phyloP scores from a whole-genome alignment of 2,888 invertebrate species.

The Megaustenia siamemsis region DNA sequence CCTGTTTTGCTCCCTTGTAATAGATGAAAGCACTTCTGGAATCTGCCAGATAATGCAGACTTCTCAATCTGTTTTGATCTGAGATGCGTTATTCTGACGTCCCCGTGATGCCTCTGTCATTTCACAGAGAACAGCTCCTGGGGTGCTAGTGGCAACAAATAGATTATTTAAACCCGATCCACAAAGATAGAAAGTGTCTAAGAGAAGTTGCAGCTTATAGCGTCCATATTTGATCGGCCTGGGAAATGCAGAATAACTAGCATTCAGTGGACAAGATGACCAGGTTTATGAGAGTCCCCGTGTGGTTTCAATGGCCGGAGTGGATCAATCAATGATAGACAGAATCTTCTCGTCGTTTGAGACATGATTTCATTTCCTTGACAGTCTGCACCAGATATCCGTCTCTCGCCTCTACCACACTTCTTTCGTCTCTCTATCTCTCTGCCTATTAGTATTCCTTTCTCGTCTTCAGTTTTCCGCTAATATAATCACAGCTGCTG shows the following conservation, averaged over 20 bases:
- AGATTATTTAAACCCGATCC: conserved; percentile 39
- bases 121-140: too few relatives aligned
- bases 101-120: too few relatives aligned
- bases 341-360: conserved; percentile 21
- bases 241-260: conserved; percentile 33
- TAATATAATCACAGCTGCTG: neutral
- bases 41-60: too few relatives aligned
- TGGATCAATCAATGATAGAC: conserved; percentile 35
- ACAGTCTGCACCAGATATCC: neutral
- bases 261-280: conserved; percentile 36
- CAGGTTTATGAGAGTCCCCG: conserved; percentile 29
- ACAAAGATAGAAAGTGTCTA: neutral
- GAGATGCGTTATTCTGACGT: too few relatives aligned
- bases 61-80: too few relatives aligned
- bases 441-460: neutral
- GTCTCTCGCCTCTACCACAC: neutral
- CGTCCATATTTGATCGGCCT: conserved; percentile 27
- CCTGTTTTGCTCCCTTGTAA: too few relatives aligned
- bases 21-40: too few relatives aligned
- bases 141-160: too few relatives aligned
- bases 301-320: conserved; percentile 15
- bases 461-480: neutral
- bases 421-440: neutral
- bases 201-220: neutral
- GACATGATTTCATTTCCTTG: conserved; percentile 44